Base-by-base conservation (phyloP, 2,797 vertebrate genomes). In the Mus minutoides region DNA sequence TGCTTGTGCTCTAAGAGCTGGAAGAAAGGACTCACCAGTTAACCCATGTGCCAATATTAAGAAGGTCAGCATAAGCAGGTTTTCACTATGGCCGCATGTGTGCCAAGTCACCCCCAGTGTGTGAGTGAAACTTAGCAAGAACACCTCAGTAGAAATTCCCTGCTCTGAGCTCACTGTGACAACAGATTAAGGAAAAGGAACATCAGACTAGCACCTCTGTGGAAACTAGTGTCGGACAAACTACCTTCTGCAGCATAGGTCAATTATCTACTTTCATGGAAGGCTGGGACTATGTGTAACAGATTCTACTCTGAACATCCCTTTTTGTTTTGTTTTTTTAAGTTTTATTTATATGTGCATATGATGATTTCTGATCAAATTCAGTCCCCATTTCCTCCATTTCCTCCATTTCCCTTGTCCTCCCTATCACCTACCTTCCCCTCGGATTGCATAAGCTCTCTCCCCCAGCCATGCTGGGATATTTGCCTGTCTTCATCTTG, bases 11-110 rank as follows among this genome's bases (percentile, higher is more conserved):
- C 56, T 92, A 96, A 97, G 16, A 75, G 87, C 24, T 64, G 6
- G 87, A 97, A 93, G 84, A 87, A 60, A 13, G 87, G 92, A 95
- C 90, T 94, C 54, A 88, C 92, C 89, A 69, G 94, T 73, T 97
- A 94, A 97, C 97, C 97, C 97, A 90, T 94, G 52, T 5, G 24
- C 64, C 71, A 95, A 58, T 10, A 77, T 86, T 60, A 34, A 88
- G 97, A 98, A 98, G 96, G 97, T 97, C 96, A 95, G 78, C 91
- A 60, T 9, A 90, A 98, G 92, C 94, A 76, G 4, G 58, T 82
- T 40, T 92, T 88, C 78, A 54, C 43, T 5, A 31, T 52, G 94
- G 94, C 87, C 56, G 84, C 88, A 16, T 49, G 88, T 43, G 62
- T 64, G 64, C 14, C 3, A 49, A 69, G 14, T 31, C 29, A 43